These are phyloP conservation scores for Glossophaga mutica DNA, from an alignment of 2,797 vertebrate species.

Conservation along the genomic window DNA sequence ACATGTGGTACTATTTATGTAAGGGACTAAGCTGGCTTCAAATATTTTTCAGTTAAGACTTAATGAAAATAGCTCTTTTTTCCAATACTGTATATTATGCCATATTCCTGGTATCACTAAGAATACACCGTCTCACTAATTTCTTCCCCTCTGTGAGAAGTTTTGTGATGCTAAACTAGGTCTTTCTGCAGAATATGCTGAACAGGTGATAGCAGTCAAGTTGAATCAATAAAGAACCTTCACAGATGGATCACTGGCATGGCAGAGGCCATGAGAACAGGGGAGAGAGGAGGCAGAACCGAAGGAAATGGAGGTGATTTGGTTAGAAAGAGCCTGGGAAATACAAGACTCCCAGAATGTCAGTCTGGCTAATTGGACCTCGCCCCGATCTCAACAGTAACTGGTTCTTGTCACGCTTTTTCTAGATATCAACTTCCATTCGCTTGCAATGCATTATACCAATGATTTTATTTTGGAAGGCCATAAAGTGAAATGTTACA, in stretches of 20 bases:
- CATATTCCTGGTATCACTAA: background rate
- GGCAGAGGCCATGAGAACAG: background rate
- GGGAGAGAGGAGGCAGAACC: background rate
- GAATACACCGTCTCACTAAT: background rate
- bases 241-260: background rate
- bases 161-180: background rate
- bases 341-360: rapidly evolving
- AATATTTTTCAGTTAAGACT: background rate
- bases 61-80: background rate
- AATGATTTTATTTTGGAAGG: background rate
- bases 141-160: background rate
- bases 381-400: background rate
- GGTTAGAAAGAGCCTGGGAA: background rate
- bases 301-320: background rate
- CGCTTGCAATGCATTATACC: background rate
- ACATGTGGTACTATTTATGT: background rate
- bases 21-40: background rate
- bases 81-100: background rate
- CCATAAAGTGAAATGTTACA: background rate
- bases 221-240: background rate
- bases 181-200: background rate
- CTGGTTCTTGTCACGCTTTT: background rate
- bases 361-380: rapidly evolving
- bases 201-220: background rate
- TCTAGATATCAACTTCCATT: background rate